Percentiles rank a stretch among this genome's conserved stretches.
phyloP scores from a whole-genome alignment of 2,113 vertebrate genomes.

The Hyaena hyaena region DNA sequence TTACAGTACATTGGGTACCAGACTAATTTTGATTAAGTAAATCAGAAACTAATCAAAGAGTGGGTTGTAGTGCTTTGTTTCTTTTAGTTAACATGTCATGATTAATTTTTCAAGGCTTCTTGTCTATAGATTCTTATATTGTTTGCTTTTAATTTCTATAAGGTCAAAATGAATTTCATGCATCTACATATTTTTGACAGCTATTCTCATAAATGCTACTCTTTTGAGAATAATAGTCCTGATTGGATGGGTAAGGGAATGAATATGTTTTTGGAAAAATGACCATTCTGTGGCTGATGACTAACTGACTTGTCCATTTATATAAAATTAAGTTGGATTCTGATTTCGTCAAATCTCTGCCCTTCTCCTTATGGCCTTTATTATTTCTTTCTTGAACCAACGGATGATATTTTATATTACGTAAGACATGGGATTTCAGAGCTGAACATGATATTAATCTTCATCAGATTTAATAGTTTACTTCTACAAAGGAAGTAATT shows the following conservation, averaged over 20 bases:
- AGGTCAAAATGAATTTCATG: background rate
- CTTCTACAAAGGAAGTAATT: background rate
- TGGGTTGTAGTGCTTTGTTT: background rate
- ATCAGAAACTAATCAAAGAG: background rate
- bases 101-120: background rate
- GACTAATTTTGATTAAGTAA: background rate
- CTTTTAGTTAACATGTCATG: background rate
- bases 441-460: background rate
- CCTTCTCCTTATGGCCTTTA: background rate
- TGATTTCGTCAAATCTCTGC: background rate
- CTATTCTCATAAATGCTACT: background rate
- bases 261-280: background rate
- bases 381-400: conserved; percentile 4
- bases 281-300: background rate
- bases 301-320: background rate
- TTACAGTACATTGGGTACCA: background rate
- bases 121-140: background rate
- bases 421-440: background rate
- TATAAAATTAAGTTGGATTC: background rate
- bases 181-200: background rate
- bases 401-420: background rate
- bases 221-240: background rate
- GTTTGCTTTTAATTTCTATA: background rate
- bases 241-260: background rate
- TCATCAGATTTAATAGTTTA: background rate